Evolutionary conservation across 2,888 invertebrate species (phyloP).

Genomic region (Nycteola revayana): DNA sequence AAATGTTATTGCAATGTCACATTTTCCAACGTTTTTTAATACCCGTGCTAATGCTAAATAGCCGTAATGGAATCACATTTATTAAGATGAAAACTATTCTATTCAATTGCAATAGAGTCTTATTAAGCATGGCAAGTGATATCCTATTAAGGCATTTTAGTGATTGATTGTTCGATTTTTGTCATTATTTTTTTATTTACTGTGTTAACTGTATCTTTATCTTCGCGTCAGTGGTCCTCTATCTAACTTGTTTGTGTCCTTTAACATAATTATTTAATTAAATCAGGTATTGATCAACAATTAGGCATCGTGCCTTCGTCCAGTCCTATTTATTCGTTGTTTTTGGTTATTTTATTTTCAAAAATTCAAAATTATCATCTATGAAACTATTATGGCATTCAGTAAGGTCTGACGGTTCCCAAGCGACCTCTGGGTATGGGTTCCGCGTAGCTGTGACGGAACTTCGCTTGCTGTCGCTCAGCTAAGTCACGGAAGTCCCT

Average conservation of each 20-base stretch:
- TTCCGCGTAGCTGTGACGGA: conserved; percentile 86
- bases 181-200: too few relatives aligned
- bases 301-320: conserved; percentile 16
- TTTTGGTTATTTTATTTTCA: conserved; percentile 33
- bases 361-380: conserved; percentile 35
- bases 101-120: too few relatives aligned
- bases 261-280: conserved; percentile 28
- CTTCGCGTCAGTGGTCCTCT: too few relatives aligned
- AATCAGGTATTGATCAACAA: conserved; percentile 33
- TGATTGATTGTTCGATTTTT: too few relatives aligned
- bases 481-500: conserved; percentile 69
- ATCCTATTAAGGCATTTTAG: too few relatives aligned
- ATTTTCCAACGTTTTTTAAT: too few relatives aligned
- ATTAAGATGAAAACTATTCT: too few relatives aligned
- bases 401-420: conserved; percentile 76
- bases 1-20: too few relatives aligned
- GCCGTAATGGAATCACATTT: too few relatives aligned
- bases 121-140: too few relatives aligned
- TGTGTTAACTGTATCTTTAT: too few relatives aligned
- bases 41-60: too few relatives aligned
- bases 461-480: conserved; percentile 69
- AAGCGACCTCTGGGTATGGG: conserved; percentile 80
- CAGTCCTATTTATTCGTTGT: conserved; percentile 14
- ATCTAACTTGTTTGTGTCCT: conserved; percentile 10
- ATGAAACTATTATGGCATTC: conserved; percentile 74